Base-by-base conservation (phyloP, 2,113 vertebrate genomes). In the Sitta europaea region DNA sequence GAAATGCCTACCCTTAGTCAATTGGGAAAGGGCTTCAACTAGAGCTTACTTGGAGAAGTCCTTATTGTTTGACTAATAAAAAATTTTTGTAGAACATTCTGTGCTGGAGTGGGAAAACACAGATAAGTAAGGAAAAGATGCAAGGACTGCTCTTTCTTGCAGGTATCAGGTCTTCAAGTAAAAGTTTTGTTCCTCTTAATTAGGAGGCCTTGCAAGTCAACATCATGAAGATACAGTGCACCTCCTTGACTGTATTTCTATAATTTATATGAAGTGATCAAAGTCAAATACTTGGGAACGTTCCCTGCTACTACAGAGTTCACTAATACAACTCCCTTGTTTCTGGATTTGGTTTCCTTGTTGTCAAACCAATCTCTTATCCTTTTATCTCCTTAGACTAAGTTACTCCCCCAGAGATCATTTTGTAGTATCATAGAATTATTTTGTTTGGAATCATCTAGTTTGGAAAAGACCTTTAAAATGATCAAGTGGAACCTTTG, bases 301-400 rank as follows among this genome's bases (percentile, higher is more conserved):
- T 77, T 48, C 22, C 16, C 35, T 70, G 40, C 16, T 38, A 14
- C 20, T 65, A 23, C 16, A 20, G 19, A 53, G 10, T 68, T 80
- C n/a, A 53, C 22, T 76, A 9, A 59, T 68, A 31, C 6, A 54
- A 35, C 13, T 21, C 21, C 20, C 0, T 0, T 43, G 8, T 31
- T 53, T 75, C 23, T 38, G 33, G 23, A 42, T 91, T 91, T 83
- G 11, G 14, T 86, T 76, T 88, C 20, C 18, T 33, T 92, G 19
- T 61, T 85, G 36, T 80, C 54, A 79, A 7, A 70, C 24, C 45
- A 42, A 20, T 55, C 33, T 61, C 4, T 58, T 77, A 45, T 4
- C 24, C 19, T 78, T 77, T 31, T 40, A 10, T 55, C 5, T 77
- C 29, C 14, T 94, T 48, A 62, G 19, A 31, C 7, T 74, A 54